Conservation (phyloP, 2,888 invertebrate species). For the Palloptera scutellata region DNA sequence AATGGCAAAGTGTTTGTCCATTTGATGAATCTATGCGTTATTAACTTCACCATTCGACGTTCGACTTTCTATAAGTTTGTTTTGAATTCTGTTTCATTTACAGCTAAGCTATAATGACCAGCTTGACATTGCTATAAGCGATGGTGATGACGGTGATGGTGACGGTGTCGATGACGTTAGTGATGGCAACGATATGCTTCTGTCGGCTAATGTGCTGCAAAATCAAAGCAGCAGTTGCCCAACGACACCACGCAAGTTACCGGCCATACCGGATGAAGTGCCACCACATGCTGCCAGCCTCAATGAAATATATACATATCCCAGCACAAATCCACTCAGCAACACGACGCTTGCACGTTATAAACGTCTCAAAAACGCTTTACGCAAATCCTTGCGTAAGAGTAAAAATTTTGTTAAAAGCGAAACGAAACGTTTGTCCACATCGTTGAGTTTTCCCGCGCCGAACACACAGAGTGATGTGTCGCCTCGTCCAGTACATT, state of each 20-base stretch:
- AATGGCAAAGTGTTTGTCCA: too few species aligned
- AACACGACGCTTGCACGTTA: conserved; percentile 46
- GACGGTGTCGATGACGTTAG: conserved; percentile 14
- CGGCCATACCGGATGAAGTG: not conserved
- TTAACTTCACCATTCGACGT: too few species aligned
- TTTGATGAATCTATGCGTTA: too few species aligned
- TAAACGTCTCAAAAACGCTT: conserved; percentile 53
- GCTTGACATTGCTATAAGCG: conserved; percentile 26
- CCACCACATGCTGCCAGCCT: conserved; percentile 30
- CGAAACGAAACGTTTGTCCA: conserved; percentile 52
- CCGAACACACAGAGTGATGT: conserved; percentile 21
- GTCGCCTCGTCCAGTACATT: conserved; percentile 4
- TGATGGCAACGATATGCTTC: not conserved
- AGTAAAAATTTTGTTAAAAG: conserved; percentile 53
- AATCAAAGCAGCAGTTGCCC: conserved; percentile 48
- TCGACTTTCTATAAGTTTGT: too few species aligned
- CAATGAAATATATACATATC: conserved; percentile 23
- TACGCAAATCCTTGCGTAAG: conserved; percentile 59
- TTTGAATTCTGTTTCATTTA: not conserved
- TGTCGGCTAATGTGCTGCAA: too few species aligned
- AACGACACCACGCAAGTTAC: conserved; percentile 45
- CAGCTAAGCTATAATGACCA: conserved; percentile 16
- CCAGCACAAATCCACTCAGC: conserved; percentile 13
- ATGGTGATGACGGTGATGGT: conserved; percentile 17
- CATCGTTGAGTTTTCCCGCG: conserved; percentile 39